Evolutionary conservation across 2,888 invertebrate species (phyloP), one percentile per base, ranked within the genome.

Genomic region (Homarus gammarus): DNA sequence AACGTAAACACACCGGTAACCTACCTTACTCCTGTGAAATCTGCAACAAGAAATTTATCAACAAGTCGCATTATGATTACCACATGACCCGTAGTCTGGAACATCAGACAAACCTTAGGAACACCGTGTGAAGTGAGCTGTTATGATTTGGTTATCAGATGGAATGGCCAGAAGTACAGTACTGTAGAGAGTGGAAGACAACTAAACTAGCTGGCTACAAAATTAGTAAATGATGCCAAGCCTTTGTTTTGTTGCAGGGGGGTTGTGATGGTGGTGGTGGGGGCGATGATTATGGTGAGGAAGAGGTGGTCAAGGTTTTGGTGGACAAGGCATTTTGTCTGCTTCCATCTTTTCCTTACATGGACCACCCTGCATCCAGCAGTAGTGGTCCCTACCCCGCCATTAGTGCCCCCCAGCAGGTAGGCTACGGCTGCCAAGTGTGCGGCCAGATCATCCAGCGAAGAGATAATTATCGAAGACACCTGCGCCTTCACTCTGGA

Each of bases 41-140:
- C 38, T 90, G 90, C 75, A 81, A 88, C 77, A 84, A 90, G 87
- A 83, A 84, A 75, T 90, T 90, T 72, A 84, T 90, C 79, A 86
- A 90, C 75, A 82, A 82, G 40, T 88, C 88, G 2, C 88, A 88
- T 68, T 88, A 88, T 82, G 82, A 88, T 61, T 88, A 88, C 75
- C 88, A 88, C 68, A 83, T 88, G 77, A 82, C 83, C 10, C 88
- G 88, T 64, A 88, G 88, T 38, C 83, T 88, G 33, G 88, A 88
- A 40, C 88, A 88, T 33, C 75, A 82, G 33, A 82, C 82, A n/a
- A 88, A 83, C 44, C 75, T 82, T 40, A 82, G 81, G 61, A 64
- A 75, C 44, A 38, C 27, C 44, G 44, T 75, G 40, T 75, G 31
- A 75, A 40, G n/a, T 75, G 40, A 75, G 36, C 15, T 75, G 70